Evolutionary conservation across 2,888 invertebrate species (phyloP), one percentile per base, ranked within the genome.

Genomic region (Hirudinaria manillensis): DNA sequence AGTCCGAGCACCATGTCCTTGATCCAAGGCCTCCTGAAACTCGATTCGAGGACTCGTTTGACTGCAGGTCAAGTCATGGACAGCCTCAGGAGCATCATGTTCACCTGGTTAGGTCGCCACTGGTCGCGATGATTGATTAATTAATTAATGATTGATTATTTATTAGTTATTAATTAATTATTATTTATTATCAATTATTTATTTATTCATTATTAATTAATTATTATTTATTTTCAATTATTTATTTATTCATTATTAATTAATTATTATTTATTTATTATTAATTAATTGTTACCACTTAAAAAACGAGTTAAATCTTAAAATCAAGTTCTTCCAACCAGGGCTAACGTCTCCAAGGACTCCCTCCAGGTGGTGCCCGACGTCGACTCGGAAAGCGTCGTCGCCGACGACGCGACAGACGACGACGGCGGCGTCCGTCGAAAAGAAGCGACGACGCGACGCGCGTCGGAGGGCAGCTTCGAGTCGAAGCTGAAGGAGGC

Each of bases 21-120:
- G 53, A 91, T 92, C 77, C 88, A 89, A 81, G 88, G 89, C 79
- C 85, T 91, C 70, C 84, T 92, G 53, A 89, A 89, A 16, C 88
- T 91, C 80, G 89, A 91, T 83, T 90, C 91, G 0, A 88, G 88
- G 79, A 88, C 89, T 79, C 88, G 91, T 80, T 84, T 90, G 80
- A 88, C 90, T 4, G 91, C 91, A 13, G 86, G 88, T 55, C 89
- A 91, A 86, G 90, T 91, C 76, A 83, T 90, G 75, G 89, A 90
- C 76, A 77, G 82, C 4, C 80, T 86, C 21, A 79, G 81, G 21
- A 78, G 79, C 51, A 83, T 84, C 45, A 81, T 85, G 38, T 80
- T 81, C n/a, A 81, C 82, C 75, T 85, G 85, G 86, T 85, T 81
- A 79, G 78, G 7, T 32, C 13, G n/a, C n/a, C n/a, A n/a, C 24